A percentile compares a stretch with the other conserved stretches of the same genome.
These are phyloP conservation scores for Drosophila biarmipes DNA, from an alignment of 1,140 invertebrate genomes.

Conservation along the genomic window DNA sequence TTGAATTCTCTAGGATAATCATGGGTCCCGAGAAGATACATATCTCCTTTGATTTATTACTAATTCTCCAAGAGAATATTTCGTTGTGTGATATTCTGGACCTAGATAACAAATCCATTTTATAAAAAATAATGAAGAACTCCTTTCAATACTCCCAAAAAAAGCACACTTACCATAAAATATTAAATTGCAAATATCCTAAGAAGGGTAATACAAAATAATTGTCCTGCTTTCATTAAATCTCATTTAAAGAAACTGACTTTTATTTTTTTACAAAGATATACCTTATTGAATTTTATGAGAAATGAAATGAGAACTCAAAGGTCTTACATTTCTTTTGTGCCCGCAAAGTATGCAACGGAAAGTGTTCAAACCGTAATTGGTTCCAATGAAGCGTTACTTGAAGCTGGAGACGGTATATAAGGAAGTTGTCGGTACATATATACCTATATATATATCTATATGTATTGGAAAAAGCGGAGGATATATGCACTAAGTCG, in stretches of 20 bases:
- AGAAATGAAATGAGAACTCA: neutral
- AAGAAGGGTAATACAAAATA: no score
- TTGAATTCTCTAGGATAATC: neutral
- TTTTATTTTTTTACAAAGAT: no score
- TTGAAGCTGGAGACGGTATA: neutral
- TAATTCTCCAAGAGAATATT: no score
- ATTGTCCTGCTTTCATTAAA: no score
- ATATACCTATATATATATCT: neutral
- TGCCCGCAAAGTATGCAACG: slow-evolving; percentile 49
- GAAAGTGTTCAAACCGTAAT: slow-evolving; percentile 24
- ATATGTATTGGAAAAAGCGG: slow-evolving; percentile 7
- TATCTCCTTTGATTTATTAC: neutral
- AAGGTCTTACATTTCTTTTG: neutral
- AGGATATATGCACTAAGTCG: neutral
- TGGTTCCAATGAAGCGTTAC: slow-evolving; percentile 43
- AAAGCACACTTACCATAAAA: no score
- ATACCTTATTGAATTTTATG: no score
- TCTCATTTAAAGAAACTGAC: no score
- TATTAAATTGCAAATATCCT: no score
- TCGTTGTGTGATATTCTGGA: no score
- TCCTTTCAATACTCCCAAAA: no score
- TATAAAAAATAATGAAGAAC: no score
- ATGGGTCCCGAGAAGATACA: neutral
- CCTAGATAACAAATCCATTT: no score
- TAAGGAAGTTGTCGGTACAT: neutral